Conservation (phyloP, 2,888 invertebrate species). For the Rosalia funebris region DNA sequence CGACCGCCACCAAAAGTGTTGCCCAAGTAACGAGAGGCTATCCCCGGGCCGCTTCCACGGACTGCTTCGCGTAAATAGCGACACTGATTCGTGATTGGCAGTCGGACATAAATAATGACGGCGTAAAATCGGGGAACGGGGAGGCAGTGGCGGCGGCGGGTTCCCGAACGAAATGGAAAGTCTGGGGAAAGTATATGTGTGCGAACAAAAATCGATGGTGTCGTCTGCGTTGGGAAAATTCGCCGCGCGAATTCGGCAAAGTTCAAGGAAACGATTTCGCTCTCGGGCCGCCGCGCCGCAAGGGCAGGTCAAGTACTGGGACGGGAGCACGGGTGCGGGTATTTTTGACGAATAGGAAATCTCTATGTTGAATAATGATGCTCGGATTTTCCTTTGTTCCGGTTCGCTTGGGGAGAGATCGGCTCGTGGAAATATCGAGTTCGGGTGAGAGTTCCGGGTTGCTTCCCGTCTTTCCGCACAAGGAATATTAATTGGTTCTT, state of each 20-base stretch:
- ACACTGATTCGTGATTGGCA: conserved; percentile 16
- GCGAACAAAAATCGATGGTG: conserved; percentile 40
- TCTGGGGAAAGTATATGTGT: conserved; percentile 33
- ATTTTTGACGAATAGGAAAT: conserved; percentile 8
- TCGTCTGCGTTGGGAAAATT: conserved; percentile 34
- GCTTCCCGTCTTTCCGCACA: too few relatives aligned
- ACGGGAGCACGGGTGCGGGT: neutral
- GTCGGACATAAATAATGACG: conserved; percentile 9
- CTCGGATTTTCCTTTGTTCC: neutral
- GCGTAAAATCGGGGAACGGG: neutral
- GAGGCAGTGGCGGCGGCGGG: neutral
- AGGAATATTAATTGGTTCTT: too few relatives aligned
- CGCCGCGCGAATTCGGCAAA: conserved; percentile 27
- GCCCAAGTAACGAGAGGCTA: conserved; percentile 19
- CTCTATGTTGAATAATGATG: neutral
- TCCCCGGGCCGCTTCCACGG: conserved; percentile 5
- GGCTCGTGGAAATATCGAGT: too few relatives aligned
- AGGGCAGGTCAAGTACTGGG: conserved; percentile 37
- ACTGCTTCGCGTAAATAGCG: conserved; percentile 1
- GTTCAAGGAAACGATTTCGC: conserved; percentile 47
- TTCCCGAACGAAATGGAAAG: conserved; percentile 39
- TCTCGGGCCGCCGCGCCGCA: conserved; percentile 31
- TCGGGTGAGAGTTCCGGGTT: too few relatives aligned
- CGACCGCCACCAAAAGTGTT: conserved; percentile 3
- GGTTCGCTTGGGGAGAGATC: neutral